Evolutionary conservation across 2,888 invertebrate species (phyloP), one percentile per base, ranked within the genome.

Genomic region (Oligia fasciuncula): DNA sequence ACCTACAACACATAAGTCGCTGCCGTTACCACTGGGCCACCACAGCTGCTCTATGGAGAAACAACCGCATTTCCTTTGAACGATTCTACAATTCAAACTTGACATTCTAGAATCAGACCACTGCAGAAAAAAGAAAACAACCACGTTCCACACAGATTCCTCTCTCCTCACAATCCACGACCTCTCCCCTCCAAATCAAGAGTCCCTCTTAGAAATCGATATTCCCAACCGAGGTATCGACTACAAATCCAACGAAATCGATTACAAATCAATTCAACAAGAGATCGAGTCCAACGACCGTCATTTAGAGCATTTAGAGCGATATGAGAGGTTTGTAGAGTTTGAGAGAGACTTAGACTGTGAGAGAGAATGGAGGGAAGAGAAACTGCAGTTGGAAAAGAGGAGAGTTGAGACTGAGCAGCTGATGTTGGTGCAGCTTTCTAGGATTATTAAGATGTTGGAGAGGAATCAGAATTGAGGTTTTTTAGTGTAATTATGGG

Each of bases 381-480:
- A 90, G 68, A 87, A 90, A 65, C 19, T 87, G 5, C 79, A 77
- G 0, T 11, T 90, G 0, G 93, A 93, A 46, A 90, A 80, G 76
- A 87, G 87, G 57, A 85, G 91, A 43, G 49, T 90, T 11, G 92
- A 94, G 49, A 91, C 91, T 14, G 93, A 95, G 40, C 88, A 92
- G 68, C 80, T 93, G 35, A 91, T 96, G 80, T 80, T 95, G 81
- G 80, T 88, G n/a, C 93, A 95, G 76, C 80, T 96, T 2, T 89
- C 94, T 0, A 95, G 89, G 88, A 96, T 96, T 19, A 88, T 96
- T 43, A 91, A 90, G 23, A 90, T 96, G 75, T 83, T 96, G 88
- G 95, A 96, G 84, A 91, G 89, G 79, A 94, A 92, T 68, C 92
- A 90, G 66, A 92, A 92, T 80, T 95, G 91, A 95, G 49, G 84